Conservation (phyloP, 2,888 invertebrate genomes). For the Eremobia ochroleuca region DNA sequence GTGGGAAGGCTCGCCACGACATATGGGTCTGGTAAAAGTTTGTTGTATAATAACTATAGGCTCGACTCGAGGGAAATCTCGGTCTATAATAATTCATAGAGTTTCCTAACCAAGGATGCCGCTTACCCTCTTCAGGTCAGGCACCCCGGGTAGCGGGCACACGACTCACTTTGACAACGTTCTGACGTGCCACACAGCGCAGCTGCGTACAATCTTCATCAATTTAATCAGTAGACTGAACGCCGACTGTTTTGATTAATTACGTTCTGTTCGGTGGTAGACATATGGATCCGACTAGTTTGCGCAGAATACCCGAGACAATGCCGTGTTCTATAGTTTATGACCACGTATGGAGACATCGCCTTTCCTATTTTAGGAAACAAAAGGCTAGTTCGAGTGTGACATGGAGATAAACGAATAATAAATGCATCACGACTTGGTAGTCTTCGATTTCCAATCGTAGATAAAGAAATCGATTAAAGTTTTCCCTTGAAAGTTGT, state of each 20-base stretch:
- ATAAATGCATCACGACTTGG: constrained; percentile 13
- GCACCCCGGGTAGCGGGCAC: constrained; percentile 43
- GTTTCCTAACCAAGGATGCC: constrained; percentile 29
- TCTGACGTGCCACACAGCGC: constrained; percentile 65
- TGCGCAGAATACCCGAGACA: constrained; percentile 41
- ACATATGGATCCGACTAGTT: constrained; percentile 56
- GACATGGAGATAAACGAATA: constrained; percentile 29
- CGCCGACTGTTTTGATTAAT: constrained; percentile 78
- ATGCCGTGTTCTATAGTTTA: constrained; percentile 34
- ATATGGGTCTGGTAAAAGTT: constrained; percentile 34
- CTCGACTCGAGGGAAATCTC: constrained; percentile 53
- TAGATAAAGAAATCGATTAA: constrained; percentile 46
- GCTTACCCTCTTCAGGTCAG: constrained; percentile 54
- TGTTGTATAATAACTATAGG: constrained; percentile 35
- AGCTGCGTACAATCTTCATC: constrained; percentile 77
- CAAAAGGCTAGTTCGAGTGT: constrained; percentile 40
- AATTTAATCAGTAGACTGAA: constrained; percentile 73
- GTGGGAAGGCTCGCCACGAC: not conserved
- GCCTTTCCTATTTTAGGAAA: constrained; percentile 29
- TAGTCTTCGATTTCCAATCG: constrained; percentile 35
- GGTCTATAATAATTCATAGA: constrained; percentile 59
- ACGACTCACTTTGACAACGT: constrained; percentile 75
- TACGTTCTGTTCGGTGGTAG: constrained; percentile 64
- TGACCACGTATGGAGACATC: constrained; percentile 14
- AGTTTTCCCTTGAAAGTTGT: constrained; percentile 41